Evolutionary conservation across 2,888 invertebrate species (phyloP).

Genomic region (Meandrusa payeni): DNA sequence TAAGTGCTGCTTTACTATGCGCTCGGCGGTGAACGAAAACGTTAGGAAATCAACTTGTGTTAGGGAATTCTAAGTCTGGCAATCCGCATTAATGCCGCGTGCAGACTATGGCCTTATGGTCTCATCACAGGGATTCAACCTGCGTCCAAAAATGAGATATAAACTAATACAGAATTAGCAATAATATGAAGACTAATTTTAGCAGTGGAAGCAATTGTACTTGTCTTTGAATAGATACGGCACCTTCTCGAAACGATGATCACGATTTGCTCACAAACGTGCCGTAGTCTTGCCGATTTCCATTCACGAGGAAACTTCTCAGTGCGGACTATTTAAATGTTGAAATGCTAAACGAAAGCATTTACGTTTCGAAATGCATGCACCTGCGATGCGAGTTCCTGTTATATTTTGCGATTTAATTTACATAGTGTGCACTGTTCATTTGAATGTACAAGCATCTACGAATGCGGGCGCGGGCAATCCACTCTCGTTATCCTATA

Average conservation of each 20-base stretch:
- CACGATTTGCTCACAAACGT: slow-evolving; percentile 3
- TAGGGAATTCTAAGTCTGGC: too few species aligned
- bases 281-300: slow-evolving; percentile 8
- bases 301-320: slow-evolving; percentile 14
- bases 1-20: too few species aligned
- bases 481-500: neutral
- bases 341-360: slow-evolving; percentile 20
- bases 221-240: slow-evolving; percentile 1
- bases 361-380: slow-evolving; percentile 16
- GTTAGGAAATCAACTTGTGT: too few species aligned
- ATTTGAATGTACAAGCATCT: slow-evolving; percentile 11
- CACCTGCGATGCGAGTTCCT: slow-evolving; percentile 19
- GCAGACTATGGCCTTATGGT: too few species aligned
- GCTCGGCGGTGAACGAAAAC: too few species aligned
- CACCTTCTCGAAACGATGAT: neutral
- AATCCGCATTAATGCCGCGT: too few species aligned
- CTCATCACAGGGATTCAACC: too few species aligned
- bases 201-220: too few species aligned
- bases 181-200: too few species aligned
- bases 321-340: slow-evolving; percentile 12
- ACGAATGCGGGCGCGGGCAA: neutral
- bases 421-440: slow-evolving; percentile 14
- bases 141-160: too few species aligned
- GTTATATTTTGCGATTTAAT: slow-evolving; percentile 14
- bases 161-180: too few species aligned